Evolutionary conservation across 2,888 invertebrate species (phyloP).

Genomic region (Bugulina stolonifera): DNA sequence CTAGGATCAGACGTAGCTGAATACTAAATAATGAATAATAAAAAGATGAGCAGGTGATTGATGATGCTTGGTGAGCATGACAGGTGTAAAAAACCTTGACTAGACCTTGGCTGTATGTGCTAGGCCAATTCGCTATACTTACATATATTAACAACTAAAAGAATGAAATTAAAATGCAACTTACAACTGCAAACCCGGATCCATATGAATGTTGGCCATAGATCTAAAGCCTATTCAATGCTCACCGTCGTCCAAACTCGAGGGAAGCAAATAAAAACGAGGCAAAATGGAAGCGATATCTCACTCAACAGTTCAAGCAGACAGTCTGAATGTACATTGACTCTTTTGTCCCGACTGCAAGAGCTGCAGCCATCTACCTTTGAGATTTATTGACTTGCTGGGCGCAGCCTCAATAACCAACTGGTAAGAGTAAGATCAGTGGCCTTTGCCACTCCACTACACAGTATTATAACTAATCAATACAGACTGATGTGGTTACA

Average conservation of each 20-base stretch:
- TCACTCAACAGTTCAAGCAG: too few species aligned
- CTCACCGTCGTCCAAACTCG: too few species aligned
- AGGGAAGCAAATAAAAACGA: too few species aligned
- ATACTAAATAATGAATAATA: too few species aligned
- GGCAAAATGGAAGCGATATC: too few species aligned
- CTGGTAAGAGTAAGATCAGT: neutral
- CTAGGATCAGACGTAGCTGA: too few species aligned
- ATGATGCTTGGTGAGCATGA: neutral
- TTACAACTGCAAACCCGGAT: conserved; percentile 17
- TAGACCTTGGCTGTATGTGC: neutral
- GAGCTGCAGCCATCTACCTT: neutral
- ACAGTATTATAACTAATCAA: neutral
- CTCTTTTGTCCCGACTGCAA: conserved; percentile 16
- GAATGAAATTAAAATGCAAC: neutral
- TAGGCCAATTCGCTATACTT: too few species aligned
- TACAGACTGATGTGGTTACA: neutral
- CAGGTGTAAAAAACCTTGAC: neutral
- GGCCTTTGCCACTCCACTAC: neutral
- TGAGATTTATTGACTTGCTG: neutral
- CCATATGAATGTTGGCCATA: conserved; percentile 24
- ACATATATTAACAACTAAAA: too few species aligned
- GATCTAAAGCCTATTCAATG: too few species aligned
- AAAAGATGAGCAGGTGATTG: neutral
- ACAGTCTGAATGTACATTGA: conserved; percentile 21
- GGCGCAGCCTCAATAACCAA: neutral